Conservation (phyloP, 2,113 vertebrate species). For the Hypanus sabinus region DNA sequence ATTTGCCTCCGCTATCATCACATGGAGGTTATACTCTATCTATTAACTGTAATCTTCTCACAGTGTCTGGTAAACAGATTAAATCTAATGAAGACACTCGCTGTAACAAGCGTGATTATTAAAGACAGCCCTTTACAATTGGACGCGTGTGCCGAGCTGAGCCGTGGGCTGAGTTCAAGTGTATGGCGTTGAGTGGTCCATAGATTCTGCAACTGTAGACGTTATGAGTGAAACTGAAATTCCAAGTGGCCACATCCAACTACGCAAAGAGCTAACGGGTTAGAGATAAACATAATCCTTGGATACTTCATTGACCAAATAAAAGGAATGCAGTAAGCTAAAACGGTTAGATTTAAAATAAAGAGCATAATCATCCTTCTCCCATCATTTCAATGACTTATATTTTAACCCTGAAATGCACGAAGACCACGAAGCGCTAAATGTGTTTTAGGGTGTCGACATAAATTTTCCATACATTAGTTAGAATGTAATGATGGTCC, state of each 20-base stretch:
- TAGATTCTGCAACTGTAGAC: not conserved
- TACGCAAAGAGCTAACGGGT: not conserved
- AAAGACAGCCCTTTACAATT: constrained; percentile 3
- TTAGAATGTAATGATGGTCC: too few relatives aligned
- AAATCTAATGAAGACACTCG: constrained; percentile 50
- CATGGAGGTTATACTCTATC: constrained; percentile 39
- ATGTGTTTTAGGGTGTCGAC: not conserved
- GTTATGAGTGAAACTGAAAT: not conserved
- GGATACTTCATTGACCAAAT: not conserved
- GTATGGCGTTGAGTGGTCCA: not conserved
- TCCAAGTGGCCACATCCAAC: not conserved
- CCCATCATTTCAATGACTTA: not conserved
- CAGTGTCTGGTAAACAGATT: constrained; percentile 55
- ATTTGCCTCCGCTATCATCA: not conserved
- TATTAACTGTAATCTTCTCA: constrained; percentile 52
- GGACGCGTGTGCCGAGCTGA: not conserved
- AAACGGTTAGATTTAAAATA: not conserved
- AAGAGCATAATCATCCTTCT: not conserved
- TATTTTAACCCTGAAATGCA: not conserved
- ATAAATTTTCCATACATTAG: too few relatives aligned
- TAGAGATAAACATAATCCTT: not conserved
- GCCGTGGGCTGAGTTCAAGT: not conserved
- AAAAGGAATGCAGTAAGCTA: too few relatives aligned
- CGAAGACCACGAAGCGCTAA: too few relatives aligned
- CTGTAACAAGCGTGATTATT: constrained; percentile 54